Evolutionary conservation across 2,888 invertebrate genomes (phyloP), one percentile per base, ranked within the genome.

Genomic region (Megastigmus dorsalis): DNA sequence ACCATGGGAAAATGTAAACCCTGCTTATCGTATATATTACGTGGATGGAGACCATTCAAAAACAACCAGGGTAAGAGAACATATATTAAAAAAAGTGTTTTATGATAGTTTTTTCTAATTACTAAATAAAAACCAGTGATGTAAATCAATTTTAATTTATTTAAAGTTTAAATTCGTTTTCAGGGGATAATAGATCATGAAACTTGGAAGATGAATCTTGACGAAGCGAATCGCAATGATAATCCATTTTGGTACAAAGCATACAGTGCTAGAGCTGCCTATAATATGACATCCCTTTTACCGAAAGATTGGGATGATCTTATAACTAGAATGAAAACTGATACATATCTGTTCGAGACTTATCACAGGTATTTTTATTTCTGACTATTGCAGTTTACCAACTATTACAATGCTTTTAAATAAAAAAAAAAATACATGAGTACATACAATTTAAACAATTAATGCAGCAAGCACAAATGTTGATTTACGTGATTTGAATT

Each of bases 21-120:
- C 98, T 0, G 97, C 97, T 18, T 99, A 97, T 88, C 91, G 98
- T 85, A 95, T 99, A 88, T 99, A 98, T 88, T 95, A 96, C 82
- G 93, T 98, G 3, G 98, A 98, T 84, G 98, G 97, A 0, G 95
- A 97, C 88, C 95, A 96, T 85, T 92, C 94, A 45, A 91, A 93
- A 74, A 93, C 95, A 0, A 95, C 95, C 7, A 91, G 96, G 84
- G 94, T 94, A 89, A 90, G 88, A 52, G 6, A 30, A 28, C n/a
- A 2, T 41, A 6, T 26, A 41, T 10, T 1, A 23, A 23, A 41
- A 41, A 10, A 10, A 5, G 41, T 41, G 5, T 33, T 33, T n/a
- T n/a, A 33, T 5, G 15, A 6, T 55, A 9, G 10, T 38, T 20
- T 23, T 57, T 41, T 20, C n/a, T 30, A 2, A 55, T n/a, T n/a